Conservation (phyloP, 2,797 vertebrate species). For the Lepidocolaptes lacrymiger region DNA sequence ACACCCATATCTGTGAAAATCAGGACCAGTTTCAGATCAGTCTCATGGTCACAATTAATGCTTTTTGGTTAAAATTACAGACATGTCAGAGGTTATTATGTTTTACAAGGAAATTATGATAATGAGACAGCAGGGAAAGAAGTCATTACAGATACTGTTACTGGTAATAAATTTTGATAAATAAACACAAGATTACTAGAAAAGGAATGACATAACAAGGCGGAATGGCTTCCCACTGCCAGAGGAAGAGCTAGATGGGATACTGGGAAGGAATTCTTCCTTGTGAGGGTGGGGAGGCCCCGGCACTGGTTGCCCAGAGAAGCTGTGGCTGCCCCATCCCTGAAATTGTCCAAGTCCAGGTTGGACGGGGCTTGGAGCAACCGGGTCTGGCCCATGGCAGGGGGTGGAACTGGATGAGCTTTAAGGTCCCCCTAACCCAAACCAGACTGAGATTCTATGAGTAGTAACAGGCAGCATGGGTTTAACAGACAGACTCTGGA, state of each 20-base stretch:
- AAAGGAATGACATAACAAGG: background rate
- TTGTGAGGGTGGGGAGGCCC: background rate
- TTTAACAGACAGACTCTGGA: background rate
- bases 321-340: background rate
- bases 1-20: constrained; percentile 89
- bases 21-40: background rate
- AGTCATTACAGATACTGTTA: background rate
- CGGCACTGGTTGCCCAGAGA: background rate
- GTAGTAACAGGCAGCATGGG: background rate
- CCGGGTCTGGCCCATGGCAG: background rate
- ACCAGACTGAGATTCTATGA: background rate
- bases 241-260: background rate
- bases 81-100: background rate
- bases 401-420: background rate
- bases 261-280: background rate
- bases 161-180: background rate
- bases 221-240: background rate
- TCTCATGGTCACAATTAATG: rapidly evolving
- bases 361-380: background rate
- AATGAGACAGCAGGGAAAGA: background rate
- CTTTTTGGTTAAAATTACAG: background rate
- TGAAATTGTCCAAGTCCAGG: background rate
- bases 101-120: rapidly evolving
- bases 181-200: background rate
- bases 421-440: background rate